Conservation (phyloP, 2,797 vertebrate species). For the Antennarius maculatus region DNA sequence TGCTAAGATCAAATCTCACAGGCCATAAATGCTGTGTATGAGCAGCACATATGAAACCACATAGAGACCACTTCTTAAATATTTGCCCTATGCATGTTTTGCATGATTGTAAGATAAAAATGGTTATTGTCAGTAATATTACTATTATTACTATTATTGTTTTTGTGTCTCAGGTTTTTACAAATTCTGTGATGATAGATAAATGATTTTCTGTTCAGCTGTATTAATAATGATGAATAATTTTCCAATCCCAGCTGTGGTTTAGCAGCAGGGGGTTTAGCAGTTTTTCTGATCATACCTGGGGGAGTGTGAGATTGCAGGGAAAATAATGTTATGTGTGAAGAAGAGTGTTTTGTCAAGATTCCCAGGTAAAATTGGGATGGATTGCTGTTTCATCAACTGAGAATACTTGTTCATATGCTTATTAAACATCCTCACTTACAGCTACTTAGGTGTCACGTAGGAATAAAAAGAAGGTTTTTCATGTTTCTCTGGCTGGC, state of each 20-base stretch:
- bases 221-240: too few species aligned
- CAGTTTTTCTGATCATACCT: slow-evolving; percentile 51
- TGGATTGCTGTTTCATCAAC: background rate
- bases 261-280: too few species aligned
- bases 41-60: slow-evolving; percentile 32
- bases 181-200: background rate
- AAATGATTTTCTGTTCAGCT: background rate
- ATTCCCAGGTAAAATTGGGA: background rate
- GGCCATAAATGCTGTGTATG: slow-evolving; percentile 27
- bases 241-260: too few species aligned
- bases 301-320: background rate
- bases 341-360: too few species aligned
- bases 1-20: slow-evolving; percentile 62
- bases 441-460: background rate
- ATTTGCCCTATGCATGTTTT: slow-evolving; percentile 9
- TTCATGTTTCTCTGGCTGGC: background rate
- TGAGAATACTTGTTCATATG: background rate
- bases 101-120: background rate
- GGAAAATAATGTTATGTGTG: background rate
- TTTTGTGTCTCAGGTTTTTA: background rate
- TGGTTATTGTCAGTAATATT: too few species aligned
- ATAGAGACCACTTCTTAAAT: background rate
- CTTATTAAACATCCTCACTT: background rate
- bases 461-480: background rate
- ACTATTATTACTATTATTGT: background rate